phyloP scores from a whole-genome alignment of 2,113 vertebrate genomes.

The Chaenogobius annularis region DNA sequence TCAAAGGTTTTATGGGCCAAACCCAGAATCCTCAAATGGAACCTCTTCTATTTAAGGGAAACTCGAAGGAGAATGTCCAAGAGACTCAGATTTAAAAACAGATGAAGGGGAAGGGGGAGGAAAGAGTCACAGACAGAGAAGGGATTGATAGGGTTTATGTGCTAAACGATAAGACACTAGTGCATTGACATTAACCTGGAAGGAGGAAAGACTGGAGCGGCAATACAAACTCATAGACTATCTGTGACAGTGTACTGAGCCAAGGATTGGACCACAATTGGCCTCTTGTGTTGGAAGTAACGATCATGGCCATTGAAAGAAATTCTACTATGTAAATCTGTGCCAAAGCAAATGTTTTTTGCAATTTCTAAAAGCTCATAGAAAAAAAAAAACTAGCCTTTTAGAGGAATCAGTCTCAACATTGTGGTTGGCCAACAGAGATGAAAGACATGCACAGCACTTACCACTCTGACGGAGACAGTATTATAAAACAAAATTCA shows the following conservation, averaged over 20 bases:
- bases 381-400: slow-evolving; percentile 72
- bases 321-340: slow-evolving; percentile 78
- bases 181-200: slow-evolving; percentile 73
- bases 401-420: slow-evolving; percentile 73
- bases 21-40: slow-evolving; percentile 83
- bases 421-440: slow-evolving; percentile 70
- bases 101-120: slow-evolving; percentile 50
- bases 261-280: slow-evolving; percentile 73
- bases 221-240: slow-evolving; percentile 74
- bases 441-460: slow-evolving; percentile 69
- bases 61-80: slow-evolving; percentile 94
- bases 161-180: slow-evolving; percentile 68
- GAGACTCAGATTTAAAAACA: slow-evolving; percentile 89
- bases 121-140: slow-evolving; percentile 61
- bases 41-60: slow-evolving; percentile 91
- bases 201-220: slow-evolving; percentile 68
- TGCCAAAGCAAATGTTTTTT: slow-evolving; percentile 84
- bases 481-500: slow-evolving; percentile 59
- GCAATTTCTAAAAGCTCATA: slow-evolving; percentile 80
- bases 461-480: slow-evolving; percentile 61
- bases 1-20: slow-evolving; percentile 86
- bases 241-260: slow-evolving; percentile 70
- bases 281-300: slow-evolving; percentile 74
- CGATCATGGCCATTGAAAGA: slow-evolving; percentile 67
- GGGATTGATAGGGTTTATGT: slow-evolving; percentile 71